These are phyloP conservation scores for Anagyrus pseudococci DNA, from an alignment of 2,888 invertebrate genomes.

Conservation along the genomic window DNA sequence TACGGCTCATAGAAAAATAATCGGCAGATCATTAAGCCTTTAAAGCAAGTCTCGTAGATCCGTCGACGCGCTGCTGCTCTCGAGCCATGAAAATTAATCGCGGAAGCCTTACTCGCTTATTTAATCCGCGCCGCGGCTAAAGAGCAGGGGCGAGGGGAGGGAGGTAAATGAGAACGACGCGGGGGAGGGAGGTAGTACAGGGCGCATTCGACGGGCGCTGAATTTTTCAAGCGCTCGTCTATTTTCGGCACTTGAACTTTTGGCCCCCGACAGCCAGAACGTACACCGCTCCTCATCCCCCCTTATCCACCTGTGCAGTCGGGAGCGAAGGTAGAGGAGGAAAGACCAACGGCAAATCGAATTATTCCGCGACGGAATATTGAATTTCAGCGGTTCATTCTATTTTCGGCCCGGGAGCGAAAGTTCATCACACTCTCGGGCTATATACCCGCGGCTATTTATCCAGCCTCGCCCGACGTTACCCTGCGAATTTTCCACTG, in stretches of 20 bases:
- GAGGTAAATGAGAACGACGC: conserved; percentile 33
- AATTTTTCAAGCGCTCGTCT: conserved; percentile 43
- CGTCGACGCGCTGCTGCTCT: too few species aligned
- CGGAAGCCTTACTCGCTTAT: neutral
- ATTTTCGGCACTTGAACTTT: conserved; percentile 49
- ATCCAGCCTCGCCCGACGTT: too few species aligned
- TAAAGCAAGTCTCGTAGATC: too few species aligned
- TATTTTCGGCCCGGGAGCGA: conserved; percentile 5
- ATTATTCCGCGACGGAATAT: conserved; percentile 29
- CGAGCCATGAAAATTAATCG: neutral
- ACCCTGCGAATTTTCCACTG: too few species aligned
- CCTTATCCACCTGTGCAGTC: conserved; percentile 5
- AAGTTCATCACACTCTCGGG: neutral
- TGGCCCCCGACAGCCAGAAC: conserved; percentile 39
- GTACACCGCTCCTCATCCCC: too few species aligned
- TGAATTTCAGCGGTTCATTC: conserved; percentile 21
- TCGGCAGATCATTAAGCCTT: neutral
- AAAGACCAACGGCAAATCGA: conserved; percentile 11
- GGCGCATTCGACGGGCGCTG: conserved; percentile 25
- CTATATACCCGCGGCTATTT: neutral
- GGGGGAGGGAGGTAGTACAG: neutral
- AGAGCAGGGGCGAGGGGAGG: conserved; percentile 21
- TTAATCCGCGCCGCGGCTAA: neutral
- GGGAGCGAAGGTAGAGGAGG: neutral
- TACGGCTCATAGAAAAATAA: too few species aligned